Conservation (phyloP, 2,888 invertebrate species). For the Heliconius ismenius region DNA sequence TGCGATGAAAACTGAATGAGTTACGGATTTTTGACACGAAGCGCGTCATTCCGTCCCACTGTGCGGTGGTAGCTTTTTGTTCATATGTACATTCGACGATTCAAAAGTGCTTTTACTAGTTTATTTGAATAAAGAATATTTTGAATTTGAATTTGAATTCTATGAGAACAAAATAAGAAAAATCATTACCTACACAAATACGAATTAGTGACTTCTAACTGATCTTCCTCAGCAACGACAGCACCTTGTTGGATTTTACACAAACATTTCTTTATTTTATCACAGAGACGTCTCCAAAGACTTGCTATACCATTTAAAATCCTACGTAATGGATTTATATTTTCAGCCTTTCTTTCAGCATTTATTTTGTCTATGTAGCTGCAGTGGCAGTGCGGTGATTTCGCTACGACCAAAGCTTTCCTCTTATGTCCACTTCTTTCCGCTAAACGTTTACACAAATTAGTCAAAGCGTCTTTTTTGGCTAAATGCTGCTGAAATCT, state of each 20-base stretch:
- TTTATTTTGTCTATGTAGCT: slow-evolving; percentile 51
- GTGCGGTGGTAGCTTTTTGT: too few relatives aligned
- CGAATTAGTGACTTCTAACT: slow-evolving; percentile 49
- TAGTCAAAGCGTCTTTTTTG: slow-evolving; percentile 57
- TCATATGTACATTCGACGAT: too few relatives aligned
- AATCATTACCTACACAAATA: slow-evolving; percentile 72
- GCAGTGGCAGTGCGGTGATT: slow-evolving; percentile 69
- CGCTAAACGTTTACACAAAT: slow-evolving; percentile 59
- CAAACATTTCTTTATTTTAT: slow-evolving; percentile 51
- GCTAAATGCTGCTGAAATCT: slow-evolving; percentile 63
- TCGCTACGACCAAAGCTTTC: slow-evolving; percentile 56
- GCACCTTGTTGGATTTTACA: slow-evolving; percentile 46
- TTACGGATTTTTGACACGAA: too few relatives aligned
- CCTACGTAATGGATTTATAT: slow-evolving; percentile 50
- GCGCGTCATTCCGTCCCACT: too few relatives aligned
- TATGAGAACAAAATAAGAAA: slow-evolving; percentile 43
- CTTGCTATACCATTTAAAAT: slow-evolving; percentile 47
- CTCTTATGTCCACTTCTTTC: slow-evolving; percentile 52
- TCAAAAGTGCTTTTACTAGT: too few relatives aligned
- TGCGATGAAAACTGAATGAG: too few relatives aligned
- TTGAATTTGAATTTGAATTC: too few relatives aligned
- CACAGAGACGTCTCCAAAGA: slow-evolving; percentile 50
- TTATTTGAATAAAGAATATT: too few relatives aligned
- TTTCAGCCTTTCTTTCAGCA: slow-evolving; percentile 44
- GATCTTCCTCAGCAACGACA: slow-evolving; percentile 44